Evolutionary conservation across 2,888 invertebrate genomes (phyloP), one percentile per base, ranked within the genome.

Genomic region (Coremacera marginata): DNA sequence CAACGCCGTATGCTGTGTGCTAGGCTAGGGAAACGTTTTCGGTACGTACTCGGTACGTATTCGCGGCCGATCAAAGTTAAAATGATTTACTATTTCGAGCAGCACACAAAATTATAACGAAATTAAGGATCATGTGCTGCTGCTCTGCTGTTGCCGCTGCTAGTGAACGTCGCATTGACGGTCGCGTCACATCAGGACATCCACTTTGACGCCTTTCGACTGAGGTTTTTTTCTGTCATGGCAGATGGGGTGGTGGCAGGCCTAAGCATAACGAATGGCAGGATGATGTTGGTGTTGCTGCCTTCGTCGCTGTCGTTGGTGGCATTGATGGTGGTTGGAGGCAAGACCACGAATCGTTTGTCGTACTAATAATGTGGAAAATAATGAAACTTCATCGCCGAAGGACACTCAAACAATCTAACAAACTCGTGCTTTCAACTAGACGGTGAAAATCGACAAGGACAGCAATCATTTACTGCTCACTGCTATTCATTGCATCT

Each of bases 21-120:
- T 22, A 57, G 63, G 60, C 31, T 55, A 31, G 55, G 65, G 60
- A 67, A 34, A 44, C 60, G 67, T 62, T 70, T 55, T 68, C 31
- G 25, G 51, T 73, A 73, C 55, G 73, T 60, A 77, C 70, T 74
- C 84, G 84, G 85, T 88, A 87, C 86, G 88, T 86, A 89, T 88
- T 87, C 89, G 86, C 89, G 86, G 88, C 88, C 89, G 89, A 88
- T 89, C 89, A 88, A 88, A 89, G 87, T 89, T 86, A 87, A 89
- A 89, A 89, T 89, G 89, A 89, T 89, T 88, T 89, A 86, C 88
- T 86, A 88, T 87, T 87, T 86, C 87, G 87, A 84, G 83, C 87
- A 87, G 84, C 84, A 86, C 84, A 86, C 85, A 87, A 87, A 87
- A 86, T 85, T 86, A 85, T 88, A 88, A 88, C 88, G 84, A 88